Evolutionary conservation across 2,113 vertebrate species (phyloP).

Genomic region (Gila orcuttii): DNA sequence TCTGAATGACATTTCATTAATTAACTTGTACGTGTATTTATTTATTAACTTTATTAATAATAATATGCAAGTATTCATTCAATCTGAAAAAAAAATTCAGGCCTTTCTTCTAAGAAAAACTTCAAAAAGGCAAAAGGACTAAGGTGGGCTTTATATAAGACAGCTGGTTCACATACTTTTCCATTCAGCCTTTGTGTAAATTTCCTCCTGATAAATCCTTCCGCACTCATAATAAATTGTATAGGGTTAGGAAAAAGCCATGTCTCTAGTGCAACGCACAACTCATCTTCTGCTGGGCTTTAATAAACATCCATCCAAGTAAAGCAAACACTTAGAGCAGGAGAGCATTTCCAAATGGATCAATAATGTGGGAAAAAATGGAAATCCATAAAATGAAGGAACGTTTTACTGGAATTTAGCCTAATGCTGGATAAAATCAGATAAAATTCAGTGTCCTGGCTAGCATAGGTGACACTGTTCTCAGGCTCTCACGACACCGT

Average conservation of each 20-base stretch:
- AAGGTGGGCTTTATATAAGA: background rate
- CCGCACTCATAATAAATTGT: conserved; percentile 33
- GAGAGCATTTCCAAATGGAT: conserved; percentile 34
- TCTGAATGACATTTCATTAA: background rate
- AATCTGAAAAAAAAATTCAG: background rate
- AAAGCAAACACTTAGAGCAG: conserved; percentile 52
- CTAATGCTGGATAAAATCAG: background rate
- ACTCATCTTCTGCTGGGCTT: conserved; percentile 34
- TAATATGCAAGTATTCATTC: too few relatives aligned
- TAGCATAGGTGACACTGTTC: background rate
- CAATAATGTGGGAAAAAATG: conserved; percentile 41
- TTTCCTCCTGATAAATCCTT: conserved; percentile 42
- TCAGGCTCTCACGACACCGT: too few relatives aligned
- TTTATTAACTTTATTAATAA: too few relatives aligned
- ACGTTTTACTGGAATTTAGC: conserved; percentile 44
- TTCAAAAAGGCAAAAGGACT: background rate
- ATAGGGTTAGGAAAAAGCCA: conserved; percentile 50
- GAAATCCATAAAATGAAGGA: conserved; percentile 43
- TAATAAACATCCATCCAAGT: conserved; percentile 50
- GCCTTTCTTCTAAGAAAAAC: background rate
- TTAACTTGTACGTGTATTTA: background rate
- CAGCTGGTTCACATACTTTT: conserved; percentile 18
- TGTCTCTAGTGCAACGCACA: conserved; percentile 1
- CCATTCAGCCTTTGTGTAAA: background rate
- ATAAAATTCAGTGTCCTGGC: background rate